These are phyloP conservation scores for Cassiopea andromeda DNA, from an alignment of 30 jellyfish, hydroid and myxozoan species.

Conservation along the genomic window DNA sequence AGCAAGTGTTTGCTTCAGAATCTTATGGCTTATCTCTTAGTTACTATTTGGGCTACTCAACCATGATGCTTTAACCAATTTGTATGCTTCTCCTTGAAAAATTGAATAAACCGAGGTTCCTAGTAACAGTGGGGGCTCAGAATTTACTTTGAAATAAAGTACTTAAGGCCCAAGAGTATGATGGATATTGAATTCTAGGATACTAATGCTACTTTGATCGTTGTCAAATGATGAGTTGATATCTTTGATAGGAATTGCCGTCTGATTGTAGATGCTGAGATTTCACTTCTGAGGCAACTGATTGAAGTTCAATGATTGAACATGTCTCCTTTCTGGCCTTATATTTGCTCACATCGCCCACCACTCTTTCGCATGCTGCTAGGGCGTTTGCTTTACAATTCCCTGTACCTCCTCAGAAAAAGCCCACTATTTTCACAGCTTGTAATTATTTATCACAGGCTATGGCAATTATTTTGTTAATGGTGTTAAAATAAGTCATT, in stretches of 20 bases:
- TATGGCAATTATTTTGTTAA: no score
- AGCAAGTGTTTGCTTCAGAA: no score
- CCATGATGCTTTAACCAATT: no score
- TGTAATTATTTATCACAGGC: no score
- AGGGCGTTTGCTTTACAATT: not conserved
- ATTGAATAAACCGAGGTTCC: no score
- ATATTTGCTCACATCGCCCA: not conserved
- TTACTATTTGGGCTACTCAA: no score
- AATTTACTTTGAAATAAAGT: no score
- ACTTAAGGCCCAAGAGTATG: not conserved
- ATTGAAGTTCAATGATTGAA: not conserved
- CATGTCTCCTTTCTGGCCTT: not conserved
- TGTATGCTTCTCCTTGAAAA: no score
- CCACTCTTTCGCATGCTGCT: not conserved
- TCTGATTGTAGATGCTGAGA: conserved; percentile 47
- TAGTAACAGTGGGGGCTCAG: no score
- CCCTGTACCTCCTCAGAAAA: not conserved
- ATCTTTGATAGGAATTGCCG: conserved; percentile 77
- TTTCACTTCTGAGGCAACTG: conserved; percentile 43
- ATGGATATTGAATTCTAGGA: not conserved
- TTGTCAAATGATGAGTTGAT: conserved; percentile 50
- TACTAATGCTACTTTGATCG: not conserved
- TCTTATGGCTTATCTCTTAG: no score
- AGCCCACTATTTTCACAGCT: not conserved
- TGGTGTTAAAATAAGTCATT: no score